Evolutionary conservation across 2,888 invertebrate genomes (phyloP).

Genomic region (Dryomyza anilis): DNA sequence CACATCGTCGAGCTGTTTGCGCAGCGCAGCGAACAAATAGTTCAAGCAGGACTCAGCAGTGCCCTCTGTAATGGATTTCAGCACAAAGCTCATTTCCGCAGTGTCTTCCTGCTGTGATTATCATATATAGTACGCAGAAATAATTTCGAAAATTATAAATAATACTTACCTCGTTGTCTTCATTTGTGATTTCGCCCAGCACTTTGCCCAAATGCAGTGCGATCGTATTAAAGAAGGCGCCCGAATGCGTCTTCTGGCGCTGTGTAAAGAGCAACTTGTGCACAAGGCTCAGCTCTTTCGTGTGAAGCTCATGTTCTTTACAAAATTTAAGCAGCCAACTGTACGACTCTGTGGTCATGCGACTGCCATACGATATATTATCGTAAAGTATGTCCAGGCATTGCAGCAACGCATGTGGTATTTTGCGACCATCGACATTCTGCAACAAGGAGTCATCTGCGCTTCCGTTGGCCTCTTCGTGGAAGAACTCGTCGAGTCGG

Average conservation of each 20-base stretch:
- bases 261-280: constrained; percentile 57
- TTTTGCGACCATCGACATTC: constrained; percentile 38
- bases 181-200: constrained; percentile 46
- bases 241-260: constrained; percentile 56
- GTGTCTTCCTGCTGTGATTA: background rate
- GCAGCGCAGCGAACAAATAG: constrained; percentile 49
- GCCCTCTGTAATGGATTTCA: constrained; percentile 51
- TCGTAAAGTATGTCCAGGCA: constrained; percentile 56
- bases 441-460: constrained; percentile 24
- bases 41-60: constrained; percentile 49
- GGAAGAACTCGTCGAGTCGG: constrained; percentile 50
- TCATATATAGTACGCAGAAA: background rate
- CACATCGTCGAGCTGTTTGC: constrained; percentile 56
- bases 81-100: constrained; percentile 34
- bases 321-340: constrained; percentile 57
- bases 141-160: background rate
- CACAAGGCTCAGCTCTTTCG: constrained; percentile 48
- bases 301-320: constrained; percentile 45
- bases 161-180: constrained; percentile 9
- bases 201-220: constrained; percentile 50
- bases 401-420: constrained; percentile 48
- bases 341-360: constrained; percentile 52
- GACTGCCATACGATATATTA: constrained; percentile 50
- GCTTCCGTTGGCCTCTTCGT: constrained; percentile 33
- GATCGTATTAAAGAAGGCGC: constrained; percentile 54